phyloP scores from a whole-genome alignment of 2,888 invertebrate species.

The Lamellibrachia satsuma region DNA sequence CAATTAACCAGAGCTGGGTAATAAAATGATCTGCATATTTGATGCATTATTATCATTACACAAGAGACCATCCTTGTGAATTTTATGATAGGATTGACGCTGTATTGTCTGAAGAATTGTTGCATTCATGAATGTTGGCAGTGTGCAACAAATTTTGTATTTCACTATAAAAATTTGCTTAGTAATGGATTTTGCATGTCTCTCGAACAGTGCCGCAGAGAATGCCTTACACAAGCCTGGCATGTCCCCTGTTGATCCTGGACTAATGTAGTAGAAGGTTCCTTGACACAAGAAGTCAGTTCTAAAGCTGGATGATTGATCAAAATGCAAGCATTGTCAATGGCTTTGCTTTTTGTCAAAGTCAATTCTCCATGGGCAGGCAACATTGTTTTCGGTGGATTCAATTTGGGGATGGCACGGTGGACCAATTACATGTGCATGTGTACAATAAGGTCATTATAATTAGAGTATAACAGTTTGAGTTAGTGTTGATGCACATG shows the following conservation, averaged over 20 bases:
- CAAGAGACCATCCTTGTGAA: not conserved
- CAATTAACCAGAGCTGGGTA: not conserved
- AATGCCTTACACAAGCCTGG: not conserved
- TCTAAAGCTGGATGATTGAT: not conserved
- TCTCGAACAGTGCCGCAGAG: not conserved
- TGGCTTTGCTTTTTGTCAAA: not conserved
- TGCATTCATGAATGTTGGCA: not conserved
- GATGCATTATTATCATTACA: not conserved
- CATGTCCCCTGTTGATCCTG: not conserved
- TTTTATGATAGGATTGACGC: not conserved
- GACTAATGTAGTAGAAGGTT: not conserved
- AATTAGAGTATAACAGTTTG: not conserved
- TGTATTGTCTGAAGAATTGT: not conserved
- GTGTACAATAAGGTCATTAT: not conserved
- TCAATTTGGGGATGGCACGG: not conserved
- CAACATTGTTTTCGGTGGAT: not conserved
- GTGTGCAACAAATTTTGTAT: not conserved
- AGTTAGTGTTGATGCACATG: not conserved
- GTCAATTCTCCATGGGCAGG: not conserved
- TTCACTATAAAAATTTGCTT: not conserved
- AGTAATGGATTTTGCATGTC: not conserved
- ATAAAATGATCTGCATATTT: constrained; percentile 5
- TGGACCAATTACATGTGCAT: not conserved
- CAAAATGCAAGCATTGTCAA: not conserved
- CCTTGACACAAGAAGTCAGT: not conserved